Conservation (phyloP, 2,113 vertebrate genomes). For the Alligator sinensis region DNA sequence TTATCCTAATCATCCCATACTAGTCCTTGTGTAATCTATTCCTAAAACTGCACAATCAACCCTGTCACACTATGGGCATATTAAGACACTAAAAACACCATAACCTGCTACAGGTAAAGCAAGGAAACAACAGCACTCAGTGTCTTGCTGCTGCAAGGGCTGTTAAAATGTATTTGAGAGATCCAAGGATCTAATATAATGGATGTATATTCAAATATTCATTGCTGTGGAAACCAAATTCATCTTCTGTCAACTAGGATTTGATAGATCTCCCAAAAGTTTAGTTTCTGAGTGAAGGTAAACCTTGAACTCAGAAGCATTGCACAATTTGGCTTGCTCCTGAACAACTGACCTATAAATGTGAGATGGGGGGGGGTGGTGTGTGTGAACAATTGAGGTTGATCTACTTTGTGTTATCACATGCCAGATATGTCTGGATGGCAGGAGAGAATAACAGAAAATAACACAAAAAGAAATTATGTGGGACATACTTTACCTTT, state of each 20-base stretch:
- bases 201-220: rapidly evolving
- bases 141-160: no score
- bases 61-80: no score
- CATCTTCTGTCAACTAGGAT: not conserved
- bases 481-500: slow-evolving; percentile 20
- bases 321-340: not conserved
- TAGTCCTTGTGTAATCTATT: no score
- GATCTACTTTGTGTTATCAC: slow-evolving; percentile 46
- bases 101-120: no score
- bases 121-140: no score
- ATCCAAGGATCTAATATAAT: no score
- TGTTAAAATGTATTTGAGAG: no score
- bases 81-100: no score
- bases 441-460: slow-evolving; percentile 40
- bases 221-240: not conserved
- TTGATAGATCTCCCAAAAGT: not conserved
- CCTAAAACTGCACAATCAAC: no score
- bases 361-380: slow-evolving; percentile 46
- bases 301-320: slow-evolving; percentile 7
- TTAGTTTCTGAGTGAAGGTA: not conserved
- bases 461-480: slow-evolving; percentile 12
- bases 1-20: no score
- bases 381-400: slow-evolving; percentile 40
- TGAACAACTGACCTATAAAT: slow-evolving; percentile 14
- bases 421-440: slow-evolving; percentile 31